These are phyloP conservation scores for Zaprionus kolodkinae DNA, from an alignment of 1,140 invertebrate species.

Conservation along the genomic window DNA sequence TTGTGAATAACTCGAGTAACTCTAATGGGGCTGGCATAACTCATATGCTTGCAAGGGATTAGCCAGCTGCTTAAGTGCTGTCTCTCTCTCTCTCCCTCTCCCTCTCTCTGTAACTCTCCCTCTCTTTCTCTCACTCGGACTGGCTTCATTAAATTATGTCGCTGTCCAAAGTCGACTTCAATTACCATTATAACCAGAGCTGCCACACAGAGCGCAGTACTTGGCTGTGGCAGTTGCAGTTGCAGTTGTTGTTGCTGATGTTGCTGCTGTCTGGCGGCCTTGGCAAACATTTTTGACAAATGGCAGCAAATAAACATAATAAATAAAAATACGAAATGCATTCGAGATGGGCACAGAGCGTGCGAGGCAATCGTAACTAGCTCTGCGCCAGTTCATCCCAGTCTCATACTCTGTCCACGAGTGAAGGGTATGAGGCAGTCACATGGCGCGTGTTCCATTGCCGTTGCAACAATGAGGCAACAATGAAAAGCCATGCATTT, in stretches of 20 bases:
- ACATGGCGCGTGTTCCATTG: constrained; percentile 59
- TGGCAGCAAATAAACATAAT: constrained; percentile 81
- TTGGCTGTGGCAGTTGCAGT: constrained; percentile 12
- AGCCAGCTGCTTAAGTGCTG: constrained; percentile 18
- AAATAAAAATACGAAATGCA: constrained; percentile 76
- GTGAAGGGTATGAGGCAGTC: background rate
- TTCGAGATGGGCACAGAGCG: constrained; percentile 50
- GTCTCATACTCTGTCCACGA: background rate
- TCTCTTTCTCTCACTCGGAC: background rate
- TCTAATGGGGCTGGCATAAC: background rate
- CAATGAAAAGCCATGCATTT: constrained; percentile 83
- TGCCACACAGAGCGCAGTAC: constrained; percentile 12
- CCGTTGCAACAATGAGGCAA: constrained; percentile 71
- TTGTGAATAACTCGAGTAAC: constrained; percentile 3
- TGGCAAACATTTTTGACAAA: constrained; percentile 74
- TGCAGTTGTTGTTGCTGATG: constrained; percentile 15
- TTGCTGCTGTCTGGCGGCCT: constrained; percentile 49
- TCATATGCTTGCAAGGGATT: constrained; percentile 11
- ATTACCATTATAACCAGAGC: constrained; percentile 48
- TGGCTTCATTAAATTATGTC: constrained; percentile 35
- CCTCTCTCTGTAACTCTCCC: too few species aligned
- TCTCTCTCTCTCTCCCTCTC: background rate
- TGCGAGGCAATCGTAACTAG: constrained; percentile 49
- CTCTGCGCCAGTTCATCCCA: constrained; percentile 20
- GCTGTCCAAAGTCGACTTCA: constrained; percentile 11